These are phyloP conservation scores for Ovis canadensis DNA, from an alignment of 2,113 vertebrate genomes.

Conservation along the genomic window DNA sequence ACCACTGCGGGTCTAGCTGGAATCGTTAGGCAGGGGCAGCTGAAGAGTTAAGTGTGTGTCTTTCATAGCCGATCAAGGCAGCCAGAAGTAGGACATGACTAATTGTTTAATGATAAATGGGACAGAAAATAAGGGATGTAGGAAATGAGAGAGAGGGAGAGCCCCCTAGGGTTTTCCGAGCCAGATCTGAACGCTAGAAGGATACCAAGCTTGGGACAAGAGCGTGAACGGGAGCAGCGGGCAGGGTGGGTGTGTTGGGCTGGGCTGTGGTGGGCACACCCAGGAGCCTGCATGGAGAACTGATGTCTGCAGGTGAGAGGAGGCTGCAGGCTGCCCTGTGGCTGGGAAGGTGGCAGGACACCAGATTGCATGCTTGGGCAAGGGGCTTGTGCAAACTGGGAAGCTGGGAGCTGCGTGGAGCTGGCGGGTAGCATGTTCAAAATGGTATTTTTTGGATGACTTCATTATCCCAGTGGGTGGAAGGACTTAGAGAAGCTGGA, in stretches of 20 bases:
- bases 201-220: background rate
- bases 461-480: background rate
- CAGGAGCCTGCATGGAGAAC: rapidly evolving
- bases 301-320: rapidly evolving
- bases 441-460: background rate
- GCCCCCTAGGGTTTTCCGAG: background rate
- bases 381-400: background rate
- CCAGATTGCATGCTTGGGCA: background rate
- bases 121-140: constrained; percentile 10
- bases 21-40: background rate
- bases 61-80: background rate
- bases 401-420: background rate
- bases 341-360: background rate
- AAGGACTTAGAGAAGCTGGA: background rate
- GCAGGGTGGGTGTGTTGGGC: background rate
- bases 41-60: background rate
- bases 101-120: constrained; percentile 53
- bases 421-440: background rate
- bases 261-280: rapidly evolving
- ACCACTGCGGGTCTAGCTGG: background rate
- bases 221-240: rapidly evolving
- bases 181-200: background rate
- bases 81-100: constrained; percentile 36
- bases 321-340: background rate
- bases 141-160: constrained; percentile 11